A percentile compares a stretch with the other conserved stretches of the same genome.
Evolutionary conservation across 2,797 vertebrate genomes (phyloP).

Genomic region (Ceryle rudis): DNA sequence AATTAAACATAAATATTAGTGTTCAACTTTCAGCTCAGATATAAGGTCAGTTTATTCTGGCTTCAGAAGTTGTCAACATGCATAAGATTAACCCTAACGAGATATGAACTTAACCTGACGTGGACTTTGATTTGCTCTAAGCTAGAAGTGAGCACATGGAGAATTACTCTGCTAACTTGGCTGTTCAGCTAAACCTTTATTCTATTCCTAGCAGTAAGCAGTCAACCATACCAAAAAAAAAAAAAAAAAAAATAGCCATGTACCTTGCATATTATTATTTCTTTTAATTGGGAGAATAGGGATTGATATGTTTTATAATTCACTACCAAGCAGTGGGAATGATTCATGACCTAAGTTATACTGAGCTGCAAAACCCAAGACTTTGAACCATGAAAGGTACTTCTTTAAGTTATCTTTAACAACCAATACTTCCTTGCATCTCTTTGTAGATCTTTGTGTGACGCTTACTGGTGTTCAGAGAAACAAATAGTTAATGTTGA

Average conservation of each 20-base stretch:
- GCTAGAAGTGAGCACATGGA: constrained; percentile 2
- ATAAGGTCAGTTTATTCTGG: not conserved
- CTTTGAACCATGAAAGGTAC: not conserved
- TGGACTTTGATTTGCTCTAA: not conserved
- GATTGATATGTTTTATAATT: constrained; percentile 4
- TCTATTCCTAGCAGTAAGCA: not conserved
- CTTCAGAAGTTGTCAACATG: not conserved
- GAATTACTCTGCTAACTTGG: constrained; percentile 12
- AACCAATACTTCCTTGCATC: not conserved
- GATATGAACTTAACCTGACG: constrained; percentile 7
- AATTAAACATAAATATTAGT: not conserved
- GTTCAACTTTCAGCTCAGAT: not conserved
- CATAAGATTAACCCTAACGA: not conserved
- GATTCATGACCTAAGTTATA: not conserved
- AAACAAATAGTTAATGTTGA: constrained; percentile 67
- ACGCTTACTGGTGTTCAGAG: not conserved
- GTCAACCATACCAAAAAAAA: not conserved
- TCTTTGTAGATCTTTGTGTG: not conserved
- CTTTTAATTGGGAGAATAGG: not conserved
- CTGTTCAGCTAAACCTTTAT: not conserved
- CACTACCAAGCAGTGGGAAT: not conserved
- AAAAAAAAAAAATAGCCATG: not conserved
- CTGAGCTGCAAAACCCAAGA: not conserved
- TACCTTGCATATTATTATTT: not conserved
- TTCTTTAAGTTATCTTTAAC: not conserved